Base-by-base conservation (phyloP, 2,797 vertebrate genomes). In the Distichodus sexfasciatus region DNA sequence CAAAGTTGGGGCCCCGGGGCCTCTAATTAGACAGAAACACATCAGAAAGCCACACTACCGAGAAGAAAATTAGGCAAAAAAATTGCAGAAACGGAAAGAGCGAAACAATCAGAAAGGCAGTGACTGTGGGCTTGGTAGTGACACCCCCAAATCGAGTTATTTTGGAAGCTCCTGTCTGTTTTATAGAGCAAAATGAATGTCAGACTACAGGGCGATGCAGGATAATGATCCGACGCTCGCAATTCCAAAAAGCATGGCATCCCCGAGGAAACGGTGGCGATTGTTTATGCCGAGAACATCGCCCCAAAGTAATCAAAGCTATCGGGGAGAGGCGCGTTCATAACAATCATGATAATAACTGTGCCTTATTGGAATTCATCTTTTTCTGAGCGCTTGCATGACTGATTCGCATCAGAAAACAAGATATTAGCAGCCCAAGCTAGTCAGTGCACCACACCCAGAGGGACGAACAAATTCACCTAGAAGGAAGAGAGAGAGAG, bases 331-430 rank as follows among this genome's bases (percentile, higher is more conserved):
- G 33, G 23, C 36, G 69, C 33, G 63, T 63, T 60, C 28, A 57
- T 79, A 68, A 58, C 72, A 62, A 60, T 69, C 54, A 35, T n/a
- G 41, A 57, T 79, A 68, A 58, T 74, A 62, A 60, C 67, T 58
- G 35, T n/a, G 41, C 48, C 28, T 76, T 69, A 77, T 41, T 68
- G 58, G 36, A 41, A 64, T 38, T 58, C 26, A 44, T 61, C 48
- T 68, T 73, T 19, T 19, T 57, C 47, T 24, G 15, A 47, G 67
- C 29, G 58, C n/a, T 8, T 40, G 46, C 57, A 53, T 63, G 28
- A 24, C 24, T 66, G 67, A 69, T 72, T 69, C 48, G 71, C 70
- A 73, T 65, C 64, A 60, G 19, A n/a, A n/a, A 57, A 35, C 41
- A 47, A 7, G 19, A 69, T 73, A 78, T 75, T 76, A 63, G 65